A percentile compares a stretch with the other conserved stretches of the same genome.
These are phyloP conservation scores for Urophycis tenuis DNA, from an alignment of 2,797 vertebrate genomes.

Conservation along the genomic window DNA sequence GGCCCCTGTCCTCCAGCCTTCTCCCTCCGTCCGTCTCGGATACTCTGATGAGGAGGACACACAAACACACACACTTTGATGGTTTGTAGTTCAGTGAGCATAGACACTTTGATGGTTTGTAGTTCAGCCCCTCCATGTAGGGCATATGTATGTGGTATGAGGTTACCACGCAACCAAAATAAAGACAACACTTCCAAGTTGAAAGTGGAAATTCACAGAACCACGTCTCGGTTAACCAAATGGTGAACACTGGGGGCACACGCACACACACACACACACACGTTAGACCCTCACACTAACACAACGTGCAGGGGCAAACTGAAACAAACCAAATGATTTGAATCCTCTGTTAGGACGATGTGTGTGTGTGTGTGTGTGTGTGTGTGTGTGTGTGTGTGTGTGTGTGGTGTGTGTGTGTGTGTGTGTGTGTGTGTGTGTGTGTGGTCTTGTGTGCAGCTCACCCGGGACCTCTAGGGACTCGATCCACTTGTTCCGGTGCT, in stretches of 20 bases:
- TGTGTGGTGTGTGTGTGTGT: background rate
- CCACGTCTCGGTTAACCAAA: background rate
- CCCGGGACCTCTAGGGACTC: slow-evolving; percentile 87
- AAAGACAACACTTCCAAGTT: background rate
- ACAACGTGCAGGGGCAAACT: background rate
- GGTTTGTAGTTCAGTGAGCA: no score
- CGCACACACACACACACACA: slow-evolving; percentile 17
- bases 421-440: background rate
- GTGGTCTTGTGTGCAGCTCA: slow-evolving; percentile 46
- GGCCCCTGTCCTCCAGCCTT: slow-evolving; percentile 49
- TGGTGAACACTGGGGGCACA: slow-evolving; percentile 9
- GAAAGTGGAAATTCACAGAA: background rate
- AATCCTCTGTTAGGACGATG: background rate
- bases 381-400: background rate
- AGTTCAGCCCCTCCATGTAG: no score
- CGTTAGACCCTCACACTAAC: background rate
- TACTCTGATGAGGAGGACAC: slow-evolving; percentile 51
- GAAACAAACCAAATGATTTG: background rate
- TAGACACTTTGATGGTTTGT: no score
- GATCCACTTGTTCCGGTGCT: slow-evolving; percentile 87
- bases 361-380: background rate
- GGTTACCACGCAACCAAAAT: background rate
- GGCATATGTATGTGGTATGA: background rate
- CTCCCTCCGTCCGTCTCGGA: slow-evolving; percentile 60
- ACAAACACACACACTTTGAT: slow-evolving; percentile 32